Conservation (phyloP, 1,140 invertebrate genomes). For the Ceratina calcarata region DNA sequence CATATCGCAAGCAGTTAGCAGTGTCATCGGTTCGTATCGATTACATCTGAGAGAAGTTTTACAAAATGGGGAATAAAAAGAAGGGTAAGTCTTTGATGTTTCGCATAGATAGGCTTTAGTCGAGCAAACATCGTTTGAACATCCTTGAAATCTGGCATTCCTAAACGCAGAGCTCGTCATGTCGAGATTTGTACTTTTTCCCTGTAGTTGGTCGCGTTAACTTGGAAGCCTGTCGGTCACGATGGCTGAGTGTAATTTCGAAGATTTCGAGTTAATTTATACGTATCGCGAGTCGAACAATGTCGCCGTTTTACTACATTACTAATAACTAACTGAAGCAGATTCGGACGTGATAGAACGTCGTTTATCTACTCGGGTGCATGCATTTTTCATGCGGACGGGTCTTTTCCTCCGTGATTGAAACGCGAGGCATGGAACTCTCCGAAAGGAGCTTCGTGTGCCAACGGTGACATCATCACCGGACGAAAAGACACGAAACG, state of each 20-base stretch:
- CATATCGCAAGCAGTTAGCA: not conserved
- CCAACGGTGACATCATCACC: slow-evolving; percentile 51
- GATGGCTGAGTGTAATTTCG: too few relatives aligned
- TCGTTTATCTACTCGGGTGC: not conserved
- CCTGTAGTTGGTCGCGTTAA: too few relatives aligned
- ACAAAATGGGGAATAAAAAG: slow-evolving; percentile 55
- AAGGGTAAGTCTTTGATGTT: slow-evolving; percentile 40
- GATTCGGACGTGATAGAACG: not conserved
- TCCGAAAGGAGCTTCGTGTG: slow-evolving; percentile 34
- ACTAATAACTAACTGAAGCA: not conserved
- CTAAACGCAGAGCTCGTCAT: not conserved
- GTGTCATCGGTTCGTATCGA: not conserved
- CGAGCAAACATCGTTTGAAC: too few relatives aligned
- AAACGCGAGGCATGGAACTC: slow-evolving; percentile 22
- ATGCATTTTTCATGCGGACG: slow-evolving; percentile 25
- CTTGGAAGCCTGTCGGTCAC: too few relatives aligned
- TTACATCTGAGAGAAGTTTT: not conserved
- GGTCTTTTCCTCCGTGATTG: slow-evolving; percentile 19
- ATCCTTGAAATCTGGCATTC: too few relatives aligned
- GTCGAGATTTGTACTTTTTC: not conserved
- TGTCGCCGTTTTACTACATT: too few relatives aligned
- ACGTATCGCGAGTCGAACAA: too few relatives aligned
- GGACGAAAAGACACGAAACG: slow-evolving; percentile 46
- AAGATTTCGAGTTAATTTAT: not conserved
- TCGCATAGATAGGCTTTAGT: too few relatives aligned